Conservation (phyloP, 1,140 invertebrate species). For the Sycophaga agraensis region DNA sequence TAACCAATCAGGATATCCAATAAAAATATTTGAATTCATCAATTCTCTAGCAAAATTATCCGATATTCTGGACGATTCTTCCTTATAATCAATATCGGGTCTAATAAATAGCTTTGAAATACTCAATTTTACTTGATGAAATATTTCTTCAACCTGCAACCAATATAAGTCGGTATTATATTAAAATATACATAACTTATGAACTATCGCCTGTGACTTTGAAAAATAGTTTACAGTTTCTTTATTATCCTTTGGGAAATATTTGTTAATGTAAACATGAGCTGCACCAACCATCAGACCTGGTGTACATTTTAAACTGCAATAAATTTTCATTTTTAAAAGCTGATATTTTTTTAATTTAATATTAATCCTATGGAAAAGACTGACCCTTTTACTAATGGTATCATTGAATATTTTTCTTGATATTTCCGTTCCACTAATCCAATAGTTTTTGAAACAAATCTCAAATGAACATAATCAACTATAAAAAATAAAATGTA, state of each 20-base stretch:
- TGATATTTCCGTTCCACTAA: conserved; percentile 4
- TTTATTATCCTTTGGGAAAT: conserved; percentile 16
- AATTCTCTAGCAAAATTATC: conserved; percentile 9
- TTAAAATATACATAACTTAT: background rate
- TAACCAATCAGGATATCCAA: conserved; percentile 23
- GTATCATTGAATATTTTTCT: conserved; percentile 15
- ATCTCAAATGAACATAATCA: conserved; percentile 21
- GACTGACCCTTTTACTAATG: conserved; percentile 17
- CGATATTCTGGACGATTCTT: background rate
- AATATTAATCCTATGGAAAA: background rate
- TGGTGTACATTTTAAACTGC: conserved; percentile 12
- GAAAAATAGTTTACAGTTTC: background rate
- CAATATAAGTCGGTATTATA: background rate
- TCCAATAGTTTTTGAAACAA: conserved; percentile 21
- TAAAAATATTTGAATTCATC: background rate
- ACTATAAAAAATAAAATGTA: conserved; percentile 1
- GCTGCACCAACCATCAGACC: conserved; percentile 14
- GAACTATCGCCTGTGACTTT: no score
- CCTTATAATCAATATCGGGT: background rate
- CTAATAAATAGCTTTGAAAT: no score
- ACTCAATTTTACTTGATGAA: background rate
- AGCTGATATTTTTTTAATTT: no score
- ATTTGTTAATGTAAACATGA: background rate
- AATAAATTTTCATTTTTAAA: background rate
- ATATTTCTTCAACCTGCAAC: conserved; percentile 6